Evolutionary conservation across 2,888 invertebrate genomes (phyloP), one percentile per base, ranked within the genome.

Genomic region (Caenorhabditis angaria): DNA sequence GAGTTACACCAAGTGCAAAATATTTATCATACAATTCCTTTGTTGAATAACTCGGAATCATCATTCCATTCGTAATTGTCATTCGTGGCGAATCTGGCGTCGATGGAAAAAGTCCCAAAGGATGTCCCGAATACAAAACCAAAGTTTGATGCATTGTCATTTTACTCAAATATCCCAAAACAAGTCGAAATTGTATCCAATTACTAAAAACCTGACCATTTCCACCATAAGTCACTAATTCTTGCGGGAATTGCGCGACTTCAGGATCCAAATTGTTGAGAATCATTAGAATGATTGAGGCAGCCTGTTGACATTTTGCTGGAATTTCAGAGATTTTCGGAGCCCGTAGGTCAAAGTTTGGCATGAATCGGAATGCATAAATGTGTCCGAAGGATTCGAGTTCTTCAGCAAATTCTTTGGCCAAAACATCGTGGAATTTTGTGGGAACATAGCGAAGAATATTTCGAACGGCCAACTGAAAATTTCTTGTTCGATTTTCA

Each of bases 161-260:
- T 70, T 88, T 86, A 12, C 89, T 88, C 68, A 91, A 86, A 80
- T 91, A 91, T 62, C 90, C 88, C 89, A 91, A 90, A 35, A 88
- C 88, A 59, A 91, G 81, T 86, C 90, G 89, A 84, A 91, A 91
- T 90, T 91, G 91, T 1, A 91, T 91, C 91, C 91, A 91, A 84
- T 91, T 91, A 54, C 90, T 90, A 25, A 91, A 90, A 1, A 91
- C 91, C 85, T 91, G 91, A 1, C 91, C 91, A 83, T 91, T 91
- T 10, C 91, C 91, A 1, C 91, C 91, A 82, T 91, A 91, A 1
- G 91, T 91, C 29, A 91, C 90, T 29, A 91, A 86, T 81, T 91
- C 91, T 61, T 91, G 89, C 2, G 91, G 91, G 84, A 90, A 91
- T 85, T 78, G 73, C 2, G 91, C 91, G n/a, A 91, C 91, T 25